phyloP scores from a whole-genome alignment of 2,888 invertebrate species.

The Scaptomyza polygonia region DNA sequence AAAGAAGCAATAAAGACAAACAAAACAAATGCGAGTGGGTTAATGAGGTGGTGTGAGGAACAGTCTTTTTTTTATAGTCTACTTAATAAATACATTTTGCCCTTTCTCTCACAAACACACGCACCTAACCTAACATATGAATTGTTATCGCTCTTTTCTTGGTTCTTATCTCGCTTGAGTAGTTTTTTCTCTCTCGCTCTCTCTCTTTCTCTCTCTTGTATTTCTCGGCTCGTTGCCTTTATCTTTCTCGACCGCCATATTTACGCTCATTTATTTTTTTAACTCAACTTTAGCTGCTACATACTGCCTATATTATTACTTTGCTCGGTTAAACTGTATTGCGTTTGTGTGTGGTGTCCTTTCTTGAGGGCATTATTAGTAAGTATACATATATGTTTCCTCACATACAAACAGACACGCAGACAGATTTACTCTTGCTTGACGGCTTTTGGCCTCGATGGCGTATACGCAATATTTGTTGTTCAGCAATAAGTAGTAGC shows the following conservation, averaged over 20 bases:
- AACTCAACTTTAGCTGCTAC: constrained; percentile 46
- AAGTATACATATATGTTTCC: constrained; percentile 45
- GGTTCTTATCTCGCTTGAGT: constrained; percentile 10
- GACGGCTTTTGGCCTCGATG: constrained; percentile 66
- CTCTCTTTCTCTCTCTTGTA: not conserved
- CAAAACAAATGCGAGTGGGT: constrained; percentile 32
- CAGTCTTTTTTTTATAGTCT: constrained; percentile 17
- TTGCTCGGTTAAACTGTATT: constrained; percentile 39
- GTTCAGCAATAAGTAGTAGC: constrained; percentile 24
- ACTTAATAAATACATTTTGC: constrained; percentile 28
- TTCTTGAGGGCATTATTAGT: constrained; percentile 71
- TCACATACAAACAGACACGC: not conserved
- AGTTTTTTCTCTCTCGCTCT: not conserved
- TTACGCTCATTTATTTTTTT: constrained; percentile 58
- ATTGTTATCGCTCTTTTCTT: constrained; percentile 34
- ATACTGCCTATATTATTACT: constrained; percentile 47
- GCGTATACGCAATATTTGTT: constrained; percentile 67
- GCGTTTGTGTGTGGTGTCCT: constrained; percentile 54
- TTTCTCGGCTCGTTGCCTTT: not conserved
- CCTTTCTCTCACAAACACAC: not conserved
- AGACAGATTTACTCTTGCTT: constrained; percentile 59
- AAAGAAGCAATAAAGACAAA: constrained; percentile 61
- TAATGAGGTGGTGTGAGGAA: not conserved
- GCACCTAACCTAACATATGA: constrained; percentile 1
- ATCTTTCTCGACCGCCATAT: constrained; percentile 20